Percentiles rank a stretch among this genome's conserved stretches.
phyloP scores from a whole-genome alignment of 1,140 invertebrate species.

The Homalodisca vitripennis region DNA sequence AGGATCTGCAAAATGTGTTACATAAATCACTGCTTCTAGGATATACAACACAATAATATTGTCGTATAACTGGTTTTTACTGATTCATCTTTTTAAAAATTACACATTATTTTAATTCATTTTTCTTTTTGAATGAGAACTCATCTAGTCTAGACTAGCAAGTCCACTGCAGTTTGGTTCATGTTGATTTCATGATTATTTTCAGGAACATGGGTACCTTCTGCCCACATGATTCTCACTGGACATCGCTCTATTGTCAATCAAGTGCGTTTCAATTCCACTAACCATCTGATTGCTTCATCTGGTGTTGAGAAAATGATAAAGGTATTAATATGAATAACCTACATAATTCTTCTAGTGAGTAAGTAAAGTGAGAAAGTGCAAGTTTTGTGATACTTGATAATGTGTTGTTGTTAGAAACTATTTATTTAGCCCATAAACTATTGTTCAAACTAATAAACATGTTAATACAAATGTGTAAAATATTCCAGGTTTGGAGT shows the following conservation, averaged over 20 bases:
- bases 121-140: no score
- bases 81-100: no score
- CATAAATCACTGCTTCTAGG: no score
- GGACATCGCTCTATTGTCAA: constrained; percentile 96
- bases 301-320: constrained; percentile 96
- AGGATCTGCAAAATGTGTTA: no score
- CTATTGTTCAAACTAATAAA: background rate
- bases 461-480: no score
- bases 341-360: background rate
- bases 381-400: background rate
- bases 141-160: no score
- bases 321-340: constrained; percentile 63
- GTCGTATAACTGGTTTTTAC: no score
- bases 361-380: constrained; percentile 30
- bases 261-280: constrained; percentile 87
- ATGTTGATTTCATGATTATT: no score
- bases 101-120: no score
- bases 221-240: constrained; percentile 77
- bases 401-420: constrained; percentile 7
- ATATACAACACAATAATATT: no score
- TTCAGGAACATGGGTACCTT: constrained; percentile 57
- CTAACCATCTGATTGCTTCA: constrained; percentile 83
- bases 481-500: constrained; percentile 69
- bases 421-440: background rate
- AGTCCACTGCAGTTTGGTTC: no score